Evolutionary conservation across 2,888 invertebrate species (phyloP), one percentile per base, ranked within the genome.

Genomic region (Lymantria monacha): DNA sequence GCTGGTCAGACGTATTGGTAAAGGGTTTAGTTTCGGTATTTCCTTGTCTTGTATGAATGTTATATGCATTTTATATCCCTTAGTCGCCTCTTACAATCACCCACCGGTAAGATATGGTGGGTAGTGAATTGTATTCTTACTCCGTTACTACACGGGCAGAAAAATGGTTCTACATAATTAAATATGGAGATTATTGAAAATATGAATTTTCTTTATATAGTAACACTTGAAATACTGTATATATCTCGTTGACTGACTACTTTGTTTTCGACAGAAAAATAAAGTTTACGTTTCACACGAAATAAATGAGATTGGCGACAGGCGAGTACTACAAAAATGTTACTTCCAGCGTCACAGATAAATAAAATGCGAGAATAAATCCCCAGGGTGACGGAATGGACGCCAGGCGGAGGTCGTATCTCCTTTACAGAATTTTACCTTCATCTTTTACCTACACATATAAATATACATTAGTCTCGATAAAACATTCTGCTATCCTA

Each of bases 281-380:
- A 72, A 66, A 72, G 63, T 70, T 64, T 58, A 56, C 51, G 54
- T 51, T 61, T 54, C 46, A 53, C 54, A 51, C 49, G 49, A 51
- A 57, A 66, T 55, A 65, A 68, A 72, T 70, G 60, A 66, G 69
- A 75, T 74, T 66, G 66, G 63, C 59, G 69, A 70, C 67, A 67
- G 49, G 56, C 56, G 40, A 67, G 51, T 62, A 67, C 69, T 69
- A 72, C 68, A 45, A 42, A 59, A 74, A 71, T 68, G 62, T 67
- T 70, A 74, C 67, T 67, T 66, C 65, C 65, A 55, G 57, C 61
- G 70, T 70, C 71, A 59, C 55, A 46, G 61, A 48, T 67, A 76
- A 67, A 80, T 73, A 78, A 75, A 80, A 78, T 73, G 72, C 59
- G 51, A 57, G 65, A 72, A 76, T 73, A 72, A 71, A 66, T 70